Evolutionary conservation across 2,888 invertebrate species (phyloP).

Genomic region (Eupelmus urozonus): DNA sequence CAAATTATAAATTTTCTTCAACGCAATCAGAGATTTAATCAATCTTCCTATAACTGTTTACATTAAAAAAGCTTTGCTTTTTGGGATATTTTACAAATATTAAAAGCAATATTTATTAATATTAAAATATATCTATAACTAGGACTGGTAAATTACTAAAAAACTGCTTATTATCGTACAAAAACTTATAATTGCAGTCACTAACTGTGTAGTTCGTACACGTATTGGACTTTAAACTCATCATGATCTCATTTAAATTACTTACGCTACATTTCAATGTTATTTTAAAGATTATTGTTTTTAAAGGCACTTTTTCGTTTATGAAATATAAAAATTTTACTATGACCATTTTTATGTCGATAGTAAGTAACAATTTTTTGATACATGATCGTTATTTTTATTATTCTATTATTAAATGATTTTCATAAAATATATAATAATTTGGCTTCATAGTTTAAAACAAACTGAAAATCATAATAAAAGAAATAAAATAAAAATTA

Average conservation of each 20-base stretch:
- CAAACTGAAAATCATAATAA: too few relatives aligned
- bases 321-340: not conserved
- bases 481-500: too few relatives aligned
- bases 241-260: too few relatives aligned
- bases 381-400: too few relatives aligned
- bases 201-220: too few relatives aligned
- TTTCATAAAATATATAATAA: too few relatives aligned
- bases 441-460: too few relatives aligned
- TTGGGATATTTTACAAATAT: slow-evolving; percentile 39
- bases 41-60: too few relatives aligned
- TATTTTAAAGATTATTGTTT: not conserved
- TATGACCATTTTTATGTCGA: not conserved
- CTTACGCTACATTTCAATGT: not conserved
- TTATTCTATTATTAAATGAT: too few relatives aligned
- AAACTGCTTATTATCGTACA: slow-evolving; percentile 40
- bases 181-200: slow-evolving; percentile 23
- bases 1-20: slow-evolving; percentile 2
- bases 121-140: slow-evolving; percentile 26
- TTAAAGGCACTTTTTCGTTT: too few relatives aligned
- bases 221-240: too few relatives aligned
- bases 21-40: not conserved
- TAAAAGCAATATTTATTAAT: slow-evolving; percentile 17
- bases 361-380: not conserved
- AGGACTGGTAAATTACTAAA: not conserved
- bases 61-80: slow-evolving; percentile 18